Evolutionary conservation across 2,113 vertebrate species (phyloP), one percentile per base, ranked within the genome.

Genomic region (Microtus montanus): DNA sequence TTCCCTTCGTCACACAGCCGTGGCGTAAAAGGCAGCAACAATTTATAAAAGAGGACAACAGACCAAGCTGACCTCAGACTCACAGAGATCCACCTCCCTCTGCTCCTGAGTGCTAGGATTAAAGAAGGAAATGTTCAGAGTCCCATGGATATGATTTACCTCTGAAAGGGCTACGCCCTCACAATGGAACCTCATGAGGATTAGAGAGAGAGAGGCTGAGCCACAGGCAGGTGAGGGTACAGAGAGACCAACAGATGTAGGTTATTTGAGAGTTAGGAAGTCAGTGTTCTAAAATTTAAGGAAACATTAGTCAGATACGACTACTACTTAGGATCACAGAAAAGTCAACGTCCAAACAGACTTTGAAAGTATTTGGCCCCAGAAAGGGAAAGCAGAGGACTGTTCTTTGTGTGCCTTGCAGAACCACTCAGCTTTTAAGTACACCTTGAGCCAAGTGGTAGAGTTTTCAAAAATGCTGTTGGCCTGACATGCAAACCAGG

Each of bases 241-340:
- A 86, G 0, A 52, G 0, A 11, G 19, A 75, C 8, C 11, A n/a
- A 38, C 1, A 38, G 41, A 52, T 5, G 1, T 2, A 14, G 12
- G 7, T 1, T 52, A 24, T 38, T 19, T 28, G 82, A 49, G 14
- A 58, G 41, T 28, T 17, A 94, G 63, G 58, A 89, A 10, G 12
- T 33, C 89, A 73, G 1, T 33, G 9, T 73, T 33, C 70, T 66
- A 73, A 84, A 75, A 24, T 26, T 19, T 33, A 20, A 35, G 66
- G 33, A 71, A 38, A 0, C 30, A 71, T 33, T 54, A 64, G 35
- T n/a, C 47, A 35, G 58, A 54, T 0, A 44, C 61, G 47, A 49
- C 41, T 30, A n/a, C 7, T 8, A 20, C 2, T 86, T 73, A 64
- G 88, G 68, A 17, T 49, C 3, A 68, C 1, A 47, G 70, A 54